Base-by-base conservation (phyloP, 2,113 vertebrate species). In the Peromyscus californicus region DNA sequence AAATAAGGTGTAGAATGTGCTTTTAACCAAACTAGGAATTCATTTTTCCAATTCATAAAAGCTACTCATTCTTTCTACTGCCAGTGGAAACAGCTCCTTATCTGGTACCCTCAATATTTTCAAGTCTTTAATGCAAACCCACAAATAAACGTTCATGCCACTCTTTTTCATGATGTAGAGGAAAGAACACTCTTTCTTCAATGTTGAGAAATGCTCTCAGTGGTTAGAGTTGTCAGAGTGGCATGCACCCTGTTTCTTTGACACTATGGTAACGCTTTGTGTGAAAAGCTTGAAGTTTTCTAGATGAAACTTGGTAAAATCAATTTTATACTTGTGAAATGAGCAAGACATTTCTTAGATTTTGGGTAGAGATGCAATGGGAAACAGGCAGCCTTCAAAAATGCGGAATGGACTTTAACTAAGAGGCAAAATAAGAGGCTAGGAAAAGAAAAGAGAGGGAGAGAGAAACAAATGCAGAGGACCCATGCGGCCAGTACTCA, bases 31-130 rank as follows among this genome's bases (percentile, higher is more conserved):
- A 96, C 92, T 95, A 98, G 96, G 97, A 98, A 98, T 98, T 96
- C 3, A 33, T 98, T 98, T 97, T 97, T 98, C 93, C 1, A 12
- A 97, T 98, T 98, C 97, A 98, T 98, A 98, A 98, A 98, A 98
- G 89, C 93, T 97, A 94, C 88, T 89, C 87, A 90, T 92, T 94
- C 29, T 87, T 76, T 84, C 95, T 91, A 94, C 72, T 93, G 85
- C 61, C 87, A 96, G 59, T 61, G 61, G 78, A 94, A 95, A 91
- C 9, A 96, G 87, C 67, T 94, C 79, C 51, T 92, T 79, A 89
- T 89, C 39, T 36, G 21, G 78, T 79, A 91, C 63, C 19, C 75
- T 95, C 61, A 90, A 48, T 36, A 93, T 33, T 45, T 21, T 79
- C 72, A 31, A 72, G 51, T 97, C 79, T 90, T 79, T 80, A 93